phyloP scores from a whole-genome alignment of 1,140 invertebrate species.

The Mactra quadrangularis region DNA sequence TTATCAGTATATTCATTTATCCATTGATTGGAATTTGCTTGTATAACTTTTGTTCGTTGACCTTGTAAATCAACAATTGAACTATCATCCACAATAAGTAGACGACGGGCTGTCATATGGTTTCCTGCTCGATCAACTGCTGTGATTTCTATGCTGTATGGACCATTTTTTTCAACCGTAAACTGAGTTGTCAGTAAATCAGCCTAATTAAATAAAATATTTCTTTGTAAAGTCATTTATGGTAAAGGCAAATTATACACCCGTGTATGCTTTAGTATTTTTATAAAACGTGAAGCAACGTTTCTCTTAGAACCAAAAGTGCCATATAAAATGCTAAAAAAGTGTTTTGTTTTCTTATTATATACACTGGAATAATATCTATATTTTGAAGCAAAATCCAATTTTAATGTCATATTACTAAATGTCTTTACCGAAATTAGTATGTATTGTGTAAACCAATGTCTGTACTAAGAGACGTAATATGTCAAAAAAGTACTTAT shows the following conservation, averaged over 20 bases:
- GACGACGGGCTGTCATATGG: neutral
- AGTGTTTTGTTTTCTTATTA: too few relatives aligned
- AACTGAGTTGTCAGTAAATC: neutral
- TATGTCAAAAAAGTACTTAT: too few relatives aligned
- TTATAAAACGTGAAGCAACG: neutral
- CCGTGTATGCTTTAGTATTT: neutral
- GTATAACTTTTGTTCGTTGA: neutral
- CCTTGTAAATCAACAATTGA: neutral
- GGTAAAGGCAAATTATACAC: neutral
- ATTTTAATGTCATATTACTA: too few relatives aligned
- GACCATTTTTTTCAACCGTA: neutral
- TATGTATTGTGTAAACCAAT: too few relatives aligned
- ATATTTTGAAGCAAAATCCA: too few relatives aligned
- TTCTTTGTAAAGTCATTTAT: too few relatives aligned
- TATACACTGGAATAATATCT: too few relatives aligned
- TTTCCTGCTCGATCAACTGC: conserved; percentile 10
- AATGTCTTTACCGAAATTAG: too few relatives aligned
- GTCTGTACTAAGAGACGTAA: too few relatives aligned
- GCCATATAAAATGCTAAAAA: neutral
- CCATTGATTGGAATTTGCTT: neutral
- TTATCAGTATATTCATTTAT: neutral
- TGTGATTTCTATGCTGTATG: conserved; percentile 6
- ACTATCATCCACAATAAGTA: conserved; percentile 21
- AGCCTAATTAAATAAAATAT: neutral
- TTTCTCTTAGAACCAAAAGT: neutral